phyloP scores from a whole-genome alignment of 2,888 invertebrate genomes.

The Campopleginae sp. region DNA sequence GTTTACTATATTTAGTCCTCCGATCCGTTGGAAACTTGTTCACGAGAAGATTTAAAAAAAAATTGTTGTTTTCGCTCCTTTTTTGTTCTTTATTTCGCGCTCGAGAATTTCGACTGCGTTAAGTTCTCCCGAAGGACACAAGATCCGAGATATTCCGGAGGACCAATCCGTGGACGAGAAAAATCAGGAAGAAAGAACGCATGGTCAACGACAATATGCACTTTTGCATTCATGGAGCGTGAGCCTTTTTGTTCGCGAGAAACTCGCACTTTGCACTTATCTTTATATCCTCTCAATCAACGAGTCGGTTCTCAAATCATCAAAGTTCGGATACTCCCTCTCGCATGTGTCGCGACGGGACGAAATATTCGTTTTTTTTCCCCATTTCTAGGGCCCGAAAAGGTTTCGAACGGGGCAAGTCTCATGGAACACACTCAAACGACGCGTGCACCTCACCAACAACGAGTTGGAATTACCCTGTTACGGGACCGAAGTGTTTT shows the following conservation, averaged over 20 bases:
- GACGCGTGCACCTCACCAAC: constrained; percentile 71
- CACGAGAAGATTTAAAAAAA: constrained; percentile 39
- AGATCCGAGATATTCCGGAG: constrained; percentile 31
- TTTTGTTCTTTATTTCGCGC: constrained; percentile 28
- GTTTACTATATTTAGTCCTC: constrained; percentile 14
- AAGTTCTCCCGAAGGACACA: constrained; percentile 64
- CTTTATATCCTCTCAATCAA: neutral
- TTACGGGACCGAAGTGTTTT: constrained; percentile 71
- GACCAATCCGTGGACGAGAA: constrained; percentile 32
- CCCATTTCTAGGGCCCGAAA: constrained; percentile 19
- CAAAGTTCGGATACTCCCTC: neutral
- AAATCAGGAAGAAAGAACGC: constrained; percentile 28
- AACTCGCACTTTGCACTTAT: neutral
- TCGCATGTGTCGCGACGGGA: neutral
- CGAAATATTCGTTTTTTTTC: constrained; percentile 9
- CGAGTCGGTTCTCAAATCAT: neutral
- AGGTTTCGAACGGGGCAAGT: constrained; percentile 73
- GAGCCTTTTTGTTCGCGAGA: neutral
- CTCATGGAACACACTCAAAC: constrained; percentile 73
- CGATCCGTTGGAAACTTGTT: constrained; percentile 19
- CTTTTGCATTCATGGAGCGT: neutral
- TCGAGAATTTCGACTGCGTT: constrained; percentile 41
- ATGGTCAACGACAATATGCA: constrained; percentile 19
- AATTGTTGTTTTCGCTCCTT: constrained; percentile 2
- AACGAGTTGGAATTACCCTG: constrained; percentile 78